phyloP scores from a whole-genome alignment of 2,113 vertebrate species.

The Lagopus muta region DNA sequence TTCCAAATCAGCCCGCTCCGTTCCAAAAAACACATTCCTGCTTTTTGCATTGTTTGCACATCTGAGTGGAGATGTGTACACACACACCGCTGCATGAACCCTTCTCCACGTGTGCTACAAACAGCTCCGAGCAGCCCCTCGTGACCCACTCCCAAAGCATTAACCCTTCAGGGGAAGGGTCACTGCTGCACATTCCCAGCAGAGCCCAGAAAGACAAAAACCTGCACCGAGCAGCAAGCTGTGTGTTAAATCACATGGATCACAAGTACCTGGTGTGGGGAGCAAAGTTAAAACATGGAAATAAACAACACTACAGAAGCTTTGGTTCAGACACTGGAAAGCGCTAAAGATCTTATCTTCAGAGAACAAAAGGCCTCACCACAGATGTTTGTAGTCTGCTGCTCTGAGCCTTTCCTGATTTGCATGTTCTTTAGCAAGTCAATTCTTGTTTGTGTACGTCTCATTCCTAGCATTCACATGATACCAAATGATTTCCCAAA shows the following conservation, averaged over 20 bases:
- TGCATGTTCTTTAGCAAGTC: conserved; percentile 50
- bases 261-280: conserved; percentile 17
- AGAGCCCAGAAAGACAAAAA: neutral
- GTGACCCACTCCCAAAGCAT: neutral
- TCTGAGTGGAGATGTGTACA: neutral
- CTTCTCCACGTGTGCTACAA: neutral
- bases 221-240: neutral
- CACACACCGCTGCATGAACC: neutral
- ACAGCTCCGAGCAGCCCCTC: neutral
- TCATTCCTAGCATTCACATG: conserved; percentile 24
- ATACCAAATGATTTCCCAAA: neutral
- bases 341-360: conserved; percentile 49
- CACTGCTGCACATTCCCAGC: neutral
- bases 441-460: conserved; percentile 55
- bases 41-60: neutral
- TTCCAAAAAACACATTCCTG: neutral
- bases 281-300: neutral
- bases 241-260: neutral
- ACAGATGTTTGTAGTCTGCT: conserved; percentile 48
- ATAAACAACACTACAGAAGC: conserved; percentile 21
- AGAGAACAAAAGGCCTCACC: conserved; percentile 55
- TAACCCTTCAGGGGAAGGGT: neutral
- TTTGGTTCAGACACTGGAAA: conserved; percentile 28
- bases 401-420: neutral
- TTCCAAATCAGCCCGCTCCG: neutral